Evolutionary conservation across 2,888 invertebrate genomes (phyloP).

Genomic region (Crematogaster levior): DNA sequence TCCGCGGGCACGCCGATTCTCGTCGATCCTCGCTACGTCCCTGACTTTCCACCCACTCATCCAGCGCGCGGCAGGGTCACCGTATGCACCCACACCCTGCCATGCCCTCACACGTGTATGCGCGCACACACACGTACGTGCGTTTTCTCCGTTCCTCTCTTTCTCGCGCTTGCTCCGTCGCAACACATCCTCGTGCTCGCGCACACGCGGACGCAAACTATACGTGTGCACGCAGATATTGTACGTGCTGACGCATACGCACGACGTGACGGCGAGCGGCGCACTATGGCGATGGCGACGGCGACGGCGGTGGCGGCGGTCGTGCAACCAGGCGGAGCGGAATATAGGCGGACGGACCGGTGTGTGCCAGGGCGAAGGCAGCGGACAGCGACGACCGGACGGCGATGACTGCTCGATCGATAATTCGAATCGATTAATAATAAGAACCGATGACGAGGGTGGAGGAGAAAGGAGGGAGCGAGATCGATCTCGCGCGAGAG

Average conservation of each 20-base stretch:
- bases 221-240: constrained; percentile 30
- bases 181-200: constrained; percentile 69
- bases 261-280: constrained; percentile 45
- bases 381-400: constrained; percentile 54
- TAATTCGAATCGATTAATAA: constrained; percentile 65
- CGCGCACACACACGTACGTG: too few relatives aligned
- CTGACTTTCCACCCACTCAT: constrained; percentile 79
- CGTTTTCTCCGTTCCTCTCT: constrained; percentile 21
- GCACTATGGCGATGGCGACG: constrained; percentile 43
- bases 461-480: not conserved
- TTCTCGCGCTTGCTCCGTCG: constrained; percentile 10
- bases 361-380: constrained; percentile 52
- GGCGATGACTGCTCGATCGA: constrained; percentile 63
- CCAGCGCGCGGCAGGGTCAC: constrained; percentile 79
- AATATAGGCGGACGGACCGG: constrained; percentile 45
- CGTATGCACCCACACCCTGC: constrained; percentile 69
- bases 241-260: constrained; percentile 40
- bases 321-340: constrained; percentile 56
- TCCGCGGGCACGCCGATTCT: not conserved
- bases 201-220: constrained; percentile 66
- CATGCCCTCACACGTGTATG: not conserved
- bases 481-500: constrained; percentile 37
- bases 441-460: not conserved
- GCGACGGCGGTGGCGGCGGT: constrained; percentile 35
- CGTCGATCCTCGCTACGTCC: constrained; percentile 70